Percentiles rank a stretch among this genome's conserved stretches.
Conservation (phyloP, 2,113 vertebrate species). For the Dunckerocampus dactyliophorus region DNA sequence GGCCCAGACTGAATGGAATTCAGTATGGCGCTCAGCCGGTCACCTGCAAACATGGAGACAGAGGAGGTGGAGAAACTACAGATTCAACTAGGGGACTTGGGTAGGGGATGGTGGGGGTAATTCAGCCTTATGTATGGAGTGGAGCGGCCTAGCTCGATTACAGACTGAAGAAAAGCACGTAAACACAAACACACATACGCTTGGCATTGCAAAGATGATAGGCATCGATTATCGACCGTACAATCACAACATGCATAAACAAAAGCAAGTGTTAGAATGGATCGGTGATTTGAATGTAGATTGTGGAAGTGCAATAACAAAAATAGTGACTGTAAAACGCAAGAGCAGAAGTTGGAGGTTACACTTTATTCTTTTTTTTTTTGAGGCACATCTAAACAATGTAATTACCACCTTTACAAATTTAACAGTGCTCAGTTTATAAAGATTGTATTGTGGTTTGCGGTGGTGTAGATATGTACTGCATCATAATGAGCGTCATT, state of each 20-base stretch:
- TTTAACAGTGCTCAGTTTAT: not conserved
- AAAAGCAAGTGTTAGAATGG: constrained; percentile 23
- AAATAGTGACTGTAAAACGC: not conserved
- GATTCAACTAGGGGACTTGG: constrained; percentile 78
- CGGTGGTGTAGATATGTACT: not conserved
- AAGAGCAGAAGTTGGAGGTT: constrained; percentile 14
- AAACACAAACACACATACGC: constrained; percentile 47
- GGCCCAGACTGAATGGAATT: constrained; percentile 99
- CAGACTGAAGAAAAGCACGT: constrained; percentile 54
- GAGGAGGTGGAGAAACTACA: constrained; percentile 87
- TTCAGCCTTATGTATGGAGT: constrained; percentile 25
- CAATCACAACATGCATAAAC: constrained; percentile 52
- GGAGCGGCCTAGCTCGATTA: constrained; percentile 9
- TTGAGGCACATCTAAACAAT: not conserved
- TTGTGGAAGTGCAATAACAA: not conserved
- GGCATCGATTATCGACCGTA: constrained; percentile 44
- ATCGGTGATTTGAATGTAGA: constrained; percentile 6
- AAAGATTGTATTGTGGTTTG: not conserved
- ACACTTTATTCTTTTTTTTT: not conserved
- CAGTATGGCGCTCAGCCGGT: constrained; percentile 99
- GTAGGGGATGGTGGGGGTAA: constrained; percentile 37
- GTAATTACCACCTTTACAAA: not conserved
- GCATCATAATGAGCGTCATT: not conserved
- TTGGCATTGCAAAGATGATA: constrained; percentile 53
- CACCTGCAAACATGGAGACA: constrained; percentile 99